Conservation (phyloP, 2,888 invertebrate genomes). For the Salpingus planirostris region DNA sequence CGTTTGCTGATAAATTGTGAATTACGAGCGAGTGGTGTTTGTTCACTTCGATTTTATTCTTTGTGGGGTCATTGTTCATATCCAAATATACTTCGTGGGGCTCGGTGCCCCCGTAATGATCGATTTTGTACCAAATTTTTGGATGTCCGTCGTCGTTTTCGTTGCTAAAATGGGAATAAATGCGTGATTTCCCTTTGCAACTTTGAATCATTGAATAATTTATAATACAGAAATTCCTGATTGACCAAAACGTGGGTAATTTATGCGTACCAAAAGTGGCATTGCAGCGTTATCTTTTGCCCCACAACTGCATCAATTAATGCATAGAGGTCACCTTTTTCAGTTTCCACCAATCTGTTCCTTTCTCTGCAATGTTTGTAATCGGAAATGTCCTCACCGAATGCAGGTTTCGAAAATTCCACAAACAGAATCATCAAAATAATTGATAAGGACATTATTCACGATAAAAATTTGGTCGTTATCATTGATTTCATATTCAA, state of each 20-base stretch:
- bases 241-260: too few relatives aligned
- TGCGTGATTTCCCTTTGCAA: background rate
- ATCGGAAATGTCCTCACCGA: too few relatives aligned
- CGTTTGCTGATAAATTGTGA: slow-evolving; percentile 34
- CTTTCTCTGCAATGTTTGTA: slow-evolving; percentile 42
- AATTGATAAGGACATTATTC: too few relatives aligned
- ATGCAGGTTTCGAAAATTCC: too few relatives aligned
- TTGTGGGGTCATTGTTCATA: slow-evolving; percentile 41
- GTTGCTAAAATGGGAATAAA: slow-evolving; percentile 23
- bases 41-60: slow-evolving; percentile 41
- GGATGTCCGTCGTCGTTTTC: slow-evolving; percentile 39
- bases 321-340: slow-evolving; percentile 42
- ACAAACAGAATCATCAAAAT: too few relatives aligned
- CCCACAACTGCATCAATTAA: slow-evolving; percentile 40
- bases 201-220: background rate
- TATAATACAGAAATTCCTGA: too few relatives aligned
- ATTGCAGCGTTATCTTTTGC: slow-evolving; percentile 41
- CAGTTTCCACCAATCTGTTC: slow-evolving; percentile 39
- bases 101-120: slow-evolving; percentile 30
- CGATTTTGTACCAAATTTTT: slow-evolving; percentile 46
- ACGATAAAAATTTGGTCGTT: slow-evolving; percentile 3
- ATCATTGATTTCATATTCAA: slow-evolving; percentile 14
- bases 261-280: slow-evolving; percentile 44
- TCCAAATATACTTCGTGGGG: slow-evolving; percentile 41
- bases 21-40: slow-evolving; percentile 43